Conservation (phyloP, 2,113 vertebrate genomes). For the Larimichthys polyactis region DNA sequence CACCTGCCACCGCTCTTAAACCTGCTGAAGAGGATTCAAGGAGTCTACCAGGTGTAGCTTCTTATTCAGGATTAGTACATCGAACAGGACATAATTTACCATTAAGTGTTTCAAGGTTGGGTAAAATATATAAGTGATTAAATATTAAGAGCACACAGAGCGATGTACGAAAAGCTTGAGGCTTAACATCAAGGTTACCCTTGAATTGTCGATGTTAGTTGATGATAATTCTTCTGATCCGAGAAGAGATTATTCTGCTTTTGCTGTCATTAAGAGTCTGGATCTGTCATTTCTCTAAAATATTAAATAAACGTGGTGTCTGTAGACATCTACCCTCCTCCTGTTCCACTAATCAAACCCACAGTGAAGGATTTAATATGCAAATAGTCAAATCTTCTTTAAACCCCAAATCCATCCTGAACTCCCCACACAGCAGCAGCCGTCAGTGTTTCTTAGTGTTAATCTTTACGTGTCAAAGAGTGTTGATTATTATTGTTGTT, state of each 20-base stretch:
- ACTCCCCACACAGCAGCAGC: neutral
- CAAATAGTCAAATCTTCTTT: slow-evolving; percentile 10
- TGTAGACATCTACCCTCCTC: neutral
- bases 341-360: slow-evolving; percentile 8
- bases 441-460: neutral
- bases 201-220: slow-evolving; percentile 16
- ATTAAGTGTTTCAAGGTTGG: neutral
- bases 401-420: neutral
- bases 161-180: neutral
- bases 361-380: slow-evolving; percentile 36
- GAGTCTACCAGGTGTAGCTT: neutral
- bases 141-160: neutral
- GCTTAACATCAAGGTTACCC: slow-evolving; percentile 2
- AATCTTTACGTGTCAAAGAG: neutral
- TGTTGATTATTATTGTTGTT: neutral
- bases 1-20: neutral
- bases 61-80: neutral
- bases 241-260: neutral
- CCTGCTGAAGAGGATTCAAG: neutral
- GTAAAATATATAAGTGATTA: neutral
- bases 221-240: neutral
- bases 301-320: neutral
- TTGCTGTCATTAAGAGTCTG: slow-evolving; percentile 8
- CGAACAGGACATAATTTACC: neutral
- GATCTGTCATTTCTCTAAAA: neutral